Evolutionary conservation across 2,113 vertebrate species (phyloP).

Genomic region (Platycercus adscitus): DNA sequence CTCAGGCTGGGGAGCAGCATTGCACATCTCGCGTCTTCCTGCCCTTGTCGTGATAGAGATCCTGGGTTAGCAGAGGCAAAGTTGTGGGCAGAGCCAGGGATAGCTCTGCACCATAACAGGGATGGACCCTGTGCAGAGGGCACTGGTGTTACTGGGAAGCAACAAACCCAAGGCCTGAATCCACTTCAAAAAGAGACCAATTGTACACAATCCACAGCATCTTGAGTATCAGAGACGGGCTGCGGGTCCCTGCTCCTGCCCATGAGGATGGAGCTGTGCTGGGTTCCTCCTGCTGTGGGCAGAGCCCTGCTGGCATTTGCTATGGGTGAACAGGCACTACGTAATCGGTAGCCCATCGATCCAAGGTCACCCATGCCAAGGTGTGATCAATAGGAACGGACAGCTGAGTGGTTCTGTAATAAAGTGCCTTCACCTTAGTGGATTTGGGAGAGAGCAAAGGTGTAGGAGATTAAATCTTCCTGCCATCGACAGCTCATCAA

Average conservation of each 20-base stretch:
- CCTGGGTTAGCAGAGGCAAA: not conserved
- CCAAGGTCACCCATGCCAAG: conserved; percentile 70
- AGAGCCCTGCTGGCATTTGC: conserved; percentile 14
- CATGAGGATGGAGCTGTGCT: not conserved
- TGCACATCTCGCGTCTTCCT: not conserved
- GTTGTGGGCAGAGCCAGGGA: not conserved
- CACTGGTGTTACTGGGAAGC: fast-evolving
- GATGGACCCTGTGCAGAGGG: not conserved
- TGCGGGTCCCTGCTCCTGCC: not conserved
- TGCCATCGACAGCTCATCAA: conserved; percentile 52
- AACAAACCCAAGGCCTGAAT: not conserved
- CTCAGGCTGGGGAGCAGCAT: not conserved
- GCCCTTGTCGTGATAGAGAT: not conserved
- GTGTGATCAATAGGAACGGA: conserved; percentile 70
- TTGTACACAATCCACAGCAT: not conserved
- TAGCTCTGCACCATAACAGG: fast-evolving
- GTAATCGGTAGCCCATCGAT: conserved; percentile 70
- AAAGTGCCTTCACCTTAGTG: conserved; percentile 68
- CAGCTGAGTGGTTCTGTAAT: conserved; percentile 76
- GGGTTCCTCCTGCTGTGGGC: not conserved
- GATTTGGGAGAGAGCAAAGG: conserved; percentile 43
- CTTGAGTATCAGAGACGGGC: not conserved
- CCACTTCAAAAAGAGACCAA: not conserved
- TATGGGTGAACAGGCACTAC: conserved; percentile 58
- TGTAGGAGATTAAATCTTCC: conserved; percentile 74